Evolutionary conservation across 2,888 invertebrate species (phyloP), one percentile per base, ranked within the genome.

Genomic region (Bellardia pandia): DNA sequence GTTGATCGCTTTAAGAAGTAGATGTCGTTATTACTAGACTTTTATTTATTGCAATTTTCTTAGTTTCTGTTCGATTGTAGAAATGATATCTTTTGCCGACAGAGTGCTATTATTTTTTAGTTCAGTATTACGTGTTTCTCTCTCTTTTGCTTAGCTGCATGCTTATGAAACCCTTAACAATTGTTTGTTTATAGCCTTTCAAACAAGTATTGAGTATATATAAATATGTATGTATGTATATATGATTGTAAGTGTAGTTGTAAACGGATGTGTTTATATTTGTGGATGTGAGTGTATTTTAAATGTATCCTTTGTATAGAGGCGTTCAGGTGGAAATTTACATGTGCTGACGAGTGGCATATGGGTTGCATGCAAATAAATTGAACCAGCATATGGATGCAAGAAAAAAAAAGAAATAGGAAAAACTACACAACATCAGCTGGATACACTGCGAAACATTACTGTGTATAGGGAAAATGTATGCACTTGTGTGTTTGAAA

Each of bases 291-390:
- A 23, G 33, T 75, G 42, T 76, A 14, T 5, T 33, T 4, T 37
- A 6, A 45, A 37, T 77, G 60, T 74, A 53, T 33, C 14, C 58
- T 82, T 87, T 87, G 81, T 82, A 74, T 37, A 60, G 69, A 82
- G 87, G 85, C 87, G 85, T 87, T 87, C 87, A 87, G 85, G 85
- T 87, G 87, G 81, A 87, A 85, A 87, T 82, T 74, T 87, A 82
- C 87, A 82, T 87, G 81, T 87, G 87, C 87, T 85, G 85, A 85
- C 78, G 81, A 81, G 81, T 87, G 81, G 85, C 87, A 87, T 87
- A 87, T 85, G 87, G 85, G 87, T 78, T 85, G 85, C 62, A 82
- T 87, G 85, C 78, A 87, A 85, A 87, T 87, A 87, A 85, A 87
- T 78, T 78, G 81, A 78, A 80, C 81, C 87, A 85, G 85, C 87